Percentiles rank a stretch among this genome's conserved stretches.
Conservation (phyloP, 92 coral and sea anemone genomes). For the Porites evermanni region DNA sequence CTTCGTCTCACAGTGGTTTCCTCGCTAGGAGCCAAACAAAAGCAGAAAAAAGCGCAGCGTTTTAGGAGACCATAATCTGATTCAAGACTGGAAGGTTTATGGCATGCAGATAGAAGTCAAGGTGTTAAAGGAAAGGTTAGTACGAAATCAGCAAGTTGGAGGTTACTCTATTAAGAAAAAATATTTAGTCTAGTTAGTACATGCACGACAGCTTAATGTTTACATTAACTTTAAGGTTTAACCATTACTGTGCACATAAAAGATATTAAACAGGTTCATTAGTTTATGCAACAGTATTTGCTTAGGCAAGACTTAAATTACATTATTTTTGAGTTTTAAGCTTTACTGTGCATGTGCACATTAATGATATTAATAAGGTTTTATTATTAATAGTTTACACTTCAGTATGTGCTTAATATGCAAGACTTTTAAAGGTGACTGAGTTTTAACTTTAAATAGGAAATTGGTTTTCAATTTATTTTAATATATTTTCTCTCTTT, state of each 20-base stretch:
- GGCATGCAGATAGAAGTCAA: slow-evolving; percentile 53
- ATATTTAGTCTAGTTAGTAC: slow-evolving; percentile 31
- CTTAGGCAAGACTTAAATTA: too few relatives aligned
- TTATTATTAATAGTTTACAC: too few relatives aligned
- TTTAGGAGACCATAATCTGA: slow-evolving; percentile 66
- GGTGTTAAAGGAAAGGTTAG: slow-evolving; percentile 38
- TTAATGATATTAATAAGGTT: too few relatives aligned
- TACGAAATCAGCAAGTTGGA: slow-evolving; percentile 5
- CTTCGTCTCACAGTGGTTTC: slow-evolving; percentile 85
- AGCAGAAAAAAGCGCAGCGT: slow-evolving; percentile 72
- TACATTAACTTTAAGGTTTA: neutral
- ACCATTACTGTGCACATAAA: neutral
- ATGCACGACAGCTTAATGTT: neutral
- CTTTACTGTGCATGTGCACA: too few relatives aligned
- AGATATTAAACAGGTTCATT: too few relatives aligned
- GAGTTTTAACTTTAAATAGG: too few relatives aligned
- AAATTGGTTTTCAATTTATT: too few relatives aligned
- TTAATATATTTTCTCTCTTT: too few relatives aligned
- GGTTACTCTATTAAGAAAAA: slow-evolving; percentile 27
- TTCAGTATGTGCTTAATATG: too few relatives aligned
- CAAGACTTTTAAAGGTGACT: too few relatives aligned
- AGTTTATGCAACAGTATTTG: too few relatives aligned
- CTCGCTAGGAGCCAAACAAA: slow-evolving; percentile 83
- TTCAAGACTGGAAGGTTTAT: slow-evolving; percentile 58
- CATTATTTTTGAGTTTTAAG: too few relatives aligned